Base-by-base conservation (phyloP, 92 coral and sea anemone genomes). In the Paragorgia papillata region DNA sequence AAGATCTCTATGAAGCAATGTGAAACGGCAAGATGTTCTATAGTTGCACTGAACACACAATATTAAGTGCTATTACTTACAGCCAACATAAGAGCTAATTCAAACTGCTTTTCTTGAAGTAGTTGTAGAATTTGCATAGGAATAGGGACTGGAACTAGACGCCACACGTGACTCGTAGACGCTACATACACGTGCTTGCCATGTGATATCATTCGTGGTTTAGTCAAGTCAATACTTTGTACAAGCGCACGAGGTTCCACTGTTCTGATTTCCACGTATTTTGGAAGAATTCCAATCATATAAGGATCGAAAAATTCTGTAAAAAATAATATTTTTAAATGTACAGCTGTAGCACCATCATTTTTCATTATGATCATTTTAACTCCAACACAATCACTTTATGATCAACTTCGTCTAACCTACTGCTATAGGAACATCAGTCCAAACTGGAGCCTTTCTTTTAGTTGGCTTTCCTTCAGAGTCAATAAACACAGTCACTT, bases 51-150 rank as follows among this genome's bases (percentile, higher is more conserved):
- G n/a, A n/a, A n/a, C n/a, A n/a, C n/a, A n/a, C n/a, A n/a, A n/a
- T n/a, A n/a, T 37, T 37, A 37, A 3, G 43, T 37, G 43, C 43
- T 3, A 37, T 18, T 28, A 91, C 99, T 85, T 76, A 95, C 99
- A 13, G 99, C 99, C 57, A 95, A 67, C 91, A 95, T 73, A 21
- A 95, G 96, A 17, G 99, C 99, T 15, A 95, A 83, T 40, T 85
- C 92, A 37, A 95, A 95, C 81, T 95, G 97, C 37, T 95, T 95
- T 41, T 89, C 99, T 63, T 95, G 92, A 27, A 95, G 63, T 30
- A 95, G 95, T 59, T 95, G 99, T 61, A 85, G 93, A 1, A 95
- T 91, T 74, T 95, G 99, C 99, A 95, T 95, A 0, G 97, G 99
- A 39, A 95, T 69, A 28, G 99, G 82, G 34, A 95, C 99, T 9